Percentiles rank a stretch among this genome's conserved stretches.
phyloP scores from a whole-genome alignment of 2,113 vertebrate genomes.

The Eira barbara region DNA sequence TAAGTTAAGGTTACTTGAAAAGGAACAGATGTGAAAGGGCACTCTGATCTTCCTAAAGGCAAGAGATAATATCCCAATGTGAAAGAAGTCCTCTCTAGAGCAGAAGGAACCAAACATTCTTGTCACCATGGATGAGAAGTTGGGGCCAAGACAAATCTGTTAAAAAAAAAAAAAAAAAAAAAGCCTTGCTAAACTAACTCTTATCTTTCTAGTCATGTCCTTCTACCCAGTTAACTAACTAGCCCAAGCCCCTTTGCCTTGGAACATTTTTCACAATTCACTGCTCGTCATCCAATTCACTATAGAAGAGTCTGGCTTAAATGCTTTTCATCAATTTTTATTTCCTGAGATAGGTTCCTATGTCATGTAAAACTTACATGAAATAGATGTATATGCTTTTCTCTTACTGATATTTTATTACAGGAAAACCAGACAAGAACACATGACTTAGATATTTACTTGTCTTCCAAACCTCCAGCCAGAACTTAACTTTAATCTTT shows the following conservation, averaged over 20 bases:
- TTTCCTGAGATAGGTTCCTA: background rate
- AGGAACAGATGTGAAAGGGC: background rate
- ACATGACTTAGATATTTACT: background rate
- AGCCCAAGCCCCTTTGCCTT: background rate
- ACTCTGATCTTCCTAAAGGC: background rate
- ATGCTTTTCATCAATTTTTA: background rate
- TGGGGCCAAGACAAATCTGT: background rate
- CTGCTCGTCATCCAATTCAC: background rate
- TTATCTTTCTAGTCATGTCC: background rate
- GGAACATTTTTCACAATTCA: background rate
- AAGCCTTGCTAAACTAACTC: background rate
- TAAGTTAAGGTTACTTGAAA: background rate
- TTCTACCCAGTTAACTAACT: background rate
- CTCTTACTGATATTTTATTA: background rate
- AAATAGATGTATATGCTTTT: background rate
- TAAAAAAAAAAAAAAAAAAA: background rate
- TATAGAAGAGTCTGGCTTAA: background rate
- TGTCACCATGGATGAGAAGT: background rate
- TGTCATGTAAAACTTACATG: background rate
- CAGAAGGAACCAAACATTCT: background rate
- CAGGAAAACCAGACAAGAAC: background rate
- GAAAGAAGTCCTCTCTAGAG: background rate
- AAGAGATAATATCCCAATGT: background rate
- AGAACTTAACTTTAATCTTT: background rate
- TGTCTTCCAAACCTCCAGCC: background rate